Evolutionary conservation across 2,113 vertebrate genomes (phyloP), one percentile per base, ranked within the genome.

Genomic region (Lepisosteus oculatus): DNA sequence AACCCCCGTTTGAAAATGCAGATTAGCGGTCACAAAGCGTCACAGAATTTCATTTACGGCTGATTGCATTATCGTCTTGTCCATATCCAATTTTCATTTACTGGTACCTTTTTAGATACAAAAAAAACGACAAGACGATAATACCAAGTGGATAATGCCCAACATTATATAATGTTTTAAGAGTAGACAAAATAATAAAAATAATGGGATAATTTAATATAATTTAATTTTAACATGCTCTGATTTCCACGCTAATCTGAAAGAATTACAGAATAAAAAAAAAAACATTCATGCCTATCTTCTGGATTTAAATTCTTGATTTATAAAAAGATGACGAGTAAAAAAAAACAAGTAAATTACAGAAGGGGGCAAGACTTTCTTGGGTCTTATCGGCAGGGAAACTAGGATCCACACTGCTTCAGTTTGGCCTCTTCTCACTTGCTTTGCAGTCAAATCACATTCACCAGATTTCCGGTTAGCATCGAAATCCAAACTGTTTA

Each of bases 141-240:
- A 84, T 87, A 77, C 84, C 81, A 79, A 79, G 84, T 82, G 77
- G 81, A 85, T 85, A 29, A 29, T 29, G 29, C 29, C 29, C 29
- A 29, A 83, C 81, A 84, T 90, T 88, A 87, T 79, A 78, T 87
- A 85, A 89, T 84, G 85, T 76, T 77, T 76, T 76, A 75, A 55
- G 77, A 74, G 55, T 45, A 69, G 73, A 72, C 79, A 83, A 79
- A 78, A 87, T 89, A 88, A 89, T 90, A 88, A 88, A 81, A 81
- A 79, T 87, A 87, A 89, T 87, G 87, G 84, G 87, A 88, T 90
- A 85, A 90, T 88, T 85, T 87, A 81, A 88, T 87, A 87, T 85
- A 86, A 82, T 89, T 86, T 84, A 41, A 86, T 86, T 88, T 29
- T 89, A 84, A 86, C 87, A 84, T 84, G 72, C 75, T 76, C 78